These are phyloP conservation scores for Pararge aegeria DNA, from an alignment of 1,140 invertebrate species.

Conservation along the genomic window DNA sequence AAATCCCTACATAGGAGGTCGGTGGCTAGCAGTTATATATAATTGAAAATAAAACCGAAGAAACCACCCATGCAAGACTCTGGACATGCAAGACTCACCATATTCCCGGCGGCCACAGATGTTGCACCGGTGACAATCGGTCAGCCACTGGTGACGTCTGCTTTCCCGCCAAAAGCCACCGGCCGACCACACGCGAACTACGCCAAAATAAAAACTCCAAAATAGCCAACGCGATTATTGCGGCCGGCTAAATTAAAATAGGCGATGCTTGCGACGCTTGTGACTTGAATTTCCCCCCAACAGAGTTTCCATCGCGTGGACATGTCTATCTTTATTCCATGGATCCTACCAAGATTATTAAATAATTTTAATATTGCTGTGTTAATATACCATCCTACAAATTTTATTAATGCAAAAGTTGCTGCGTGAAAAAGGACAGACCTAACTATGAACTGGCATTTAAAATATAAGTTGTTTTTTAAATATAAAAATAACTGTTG, in stretches of 20 bases:
- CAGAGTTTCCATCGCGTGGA: constrained; percentile 25
- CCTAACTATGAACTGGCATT: too few relatives aligned
- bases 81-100: constrained; percentile 41
- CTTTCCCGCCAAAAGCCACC: constrained; percentile 72
- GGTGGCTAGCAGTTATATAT: too few relatives aligned
- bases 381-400: too few relatives aligned
- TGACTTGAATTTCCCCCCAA: constrained; percentile 40
- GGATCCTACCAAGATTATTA: too few relatives aligned
- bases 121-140: constrained; percentile 37
- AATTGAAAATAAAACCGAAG: too few relatives aligned
- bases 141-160: constrained; percentile 55
- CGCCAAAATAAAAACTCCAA: constrained; percentile 75
- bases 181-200: constrained; percentile 75
- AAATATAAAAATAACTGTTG: too few relatives aligned
- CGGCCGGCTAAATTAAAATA: constrained; percentile 68
- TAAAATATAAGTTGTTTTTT: too few relatives aligned
- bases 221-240: constrained; percentile 70
- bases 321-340: neutral
- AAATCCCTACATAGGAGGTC: too few relatives aligned
- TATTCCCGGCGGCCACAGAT: constrained; percentile 9
- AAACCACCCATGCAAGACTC: too few relatives aligned
- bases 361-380: too few relatives aligned
- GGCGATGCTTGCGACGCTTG: constrained; percentile 45
- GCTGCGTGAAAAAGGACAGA: too few relatives aligned
- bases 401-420: too few relatives aligned